Evolutionary conservation across 2,797 vertebrate species (phyloP).

Genomic region (Meda fulgida): DNA sequence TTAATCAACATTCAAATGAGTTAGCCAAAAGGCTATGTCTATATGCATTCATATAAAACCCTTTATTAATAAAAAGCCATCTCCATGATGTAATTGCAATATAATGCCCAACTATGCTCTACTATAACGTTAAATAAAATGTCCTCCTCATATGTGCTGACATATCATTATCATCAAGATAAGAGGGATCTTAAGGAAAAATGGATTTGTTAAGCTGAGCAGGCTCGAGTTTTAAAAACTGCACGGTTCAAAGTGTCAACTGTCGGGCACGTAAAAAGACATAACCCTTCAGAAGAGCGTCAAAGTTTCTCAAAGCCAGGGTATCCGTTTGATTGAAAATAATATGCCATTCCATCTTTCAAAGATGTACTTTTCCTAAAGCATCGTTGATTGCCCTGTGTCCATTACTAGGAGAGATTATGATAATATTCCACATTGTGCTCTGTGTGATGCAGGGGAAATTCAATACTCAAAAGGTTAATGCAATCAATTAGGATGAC

Average conservation of each 20-base stretch:
- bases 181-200: slow-evolving; percentile 33
- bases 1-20: background rate
- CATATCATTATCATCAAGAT: slow-evolving; percentile 41
- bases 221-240: slow-evolving; percentile 43
- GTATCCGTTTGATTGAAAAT: slow-evolving; percentile 78
- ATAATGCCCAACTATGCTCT: background rate
- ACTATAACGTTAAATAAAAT: background rate
- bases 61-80: background rate
- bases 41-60: background rate
- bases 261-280: slow-evolving; percentile 45
- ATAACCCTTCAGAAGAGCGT: slow-evolving; percentile 53
- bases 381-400: slow-evolving; percentile 97
- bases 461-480: slow-evolving; percentile 99
- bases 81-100: background rate
- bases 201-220: background rate
- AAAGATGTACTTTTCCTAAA: slow-evolving; percentile 89
- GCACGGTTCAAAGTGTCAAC: slow-evolving; percentile 17
- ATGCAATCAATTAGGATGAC: slow-evolving; percentile 99
- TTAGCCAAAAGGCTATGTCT: background rate
- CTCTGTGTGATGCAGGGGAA: slow-evolving; percentile 98
- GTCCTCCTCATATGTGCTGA: background rate
- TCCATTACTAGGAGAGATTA: slow-evolving; percentile 99
- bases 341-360: slow-evolving; percentile 84
- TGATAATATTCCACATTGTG: slow-evolving; percentile 98
- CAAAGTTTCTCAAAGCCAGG: slow-evolving; percentile 76